Evolutionary conservation across 2,113 vertebrate species (phyloP).

Genomic region (Dipodomys ordii): DNA sequence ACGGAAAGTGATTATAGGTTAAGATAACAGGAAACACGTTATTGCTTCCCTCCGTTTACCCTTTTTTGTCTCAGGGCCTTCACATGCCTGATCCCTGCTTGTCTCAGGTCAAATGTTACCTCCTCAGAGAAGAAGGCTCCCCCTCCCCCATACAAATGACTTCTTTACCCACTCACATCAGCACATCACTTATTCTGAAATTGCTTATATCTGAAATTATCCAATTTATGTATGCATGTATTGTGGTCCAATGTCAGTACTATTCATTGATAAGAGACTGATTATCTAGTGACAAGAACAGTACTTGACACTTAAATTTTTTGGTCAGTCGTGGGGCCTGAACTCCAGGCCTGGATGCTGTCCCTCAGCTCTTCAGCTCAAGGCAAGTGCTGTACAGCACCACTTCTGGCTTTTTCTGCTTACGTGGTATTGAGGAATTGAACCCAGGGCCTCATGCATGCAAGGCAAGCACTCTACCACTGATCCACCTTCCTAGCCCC

Average conservation of each 20-base stretch:
- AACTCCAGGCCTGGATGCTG: no score
- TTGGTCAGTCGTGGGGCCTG: no score
- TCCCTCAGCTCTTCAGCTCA: no score
- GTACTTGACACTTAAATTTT: neutral
- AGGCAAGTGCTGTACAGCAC: no score
- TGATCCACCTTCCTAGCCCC: neutral
- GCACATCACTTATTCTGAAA: neutral
- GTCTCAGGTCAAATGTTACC: neutral
- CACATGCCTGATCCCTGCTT: neutral
- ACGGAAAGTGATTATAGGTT: neutral
- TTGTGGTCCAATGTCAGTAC: neutral
- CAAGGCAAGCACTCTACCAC: no score
- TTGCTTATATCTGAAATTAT: neutral
- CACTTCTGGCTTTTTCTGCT: no score
- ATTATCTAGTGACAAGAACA: constrained; percentile 30
- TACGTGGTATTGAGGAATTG: no score
- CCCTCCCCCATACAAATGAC: neutral
- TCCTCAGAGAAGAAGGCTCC: neutral
- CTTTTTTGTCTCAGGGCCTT: constrained; percentile 38
- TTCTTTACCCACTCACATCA: neutral
- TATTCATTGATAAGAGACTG: neutral
- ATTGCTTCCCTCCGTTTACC: neutral
- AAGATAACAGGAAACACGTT: neutral
- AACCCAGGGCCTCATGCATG: no score
- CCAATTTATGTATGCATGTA: neutral